These are phyloP conservation scores for Odontophorus gujanensis DNA, from an alignment of 2,113 vertebrate species.

Conservation along the genomic window DNA sequence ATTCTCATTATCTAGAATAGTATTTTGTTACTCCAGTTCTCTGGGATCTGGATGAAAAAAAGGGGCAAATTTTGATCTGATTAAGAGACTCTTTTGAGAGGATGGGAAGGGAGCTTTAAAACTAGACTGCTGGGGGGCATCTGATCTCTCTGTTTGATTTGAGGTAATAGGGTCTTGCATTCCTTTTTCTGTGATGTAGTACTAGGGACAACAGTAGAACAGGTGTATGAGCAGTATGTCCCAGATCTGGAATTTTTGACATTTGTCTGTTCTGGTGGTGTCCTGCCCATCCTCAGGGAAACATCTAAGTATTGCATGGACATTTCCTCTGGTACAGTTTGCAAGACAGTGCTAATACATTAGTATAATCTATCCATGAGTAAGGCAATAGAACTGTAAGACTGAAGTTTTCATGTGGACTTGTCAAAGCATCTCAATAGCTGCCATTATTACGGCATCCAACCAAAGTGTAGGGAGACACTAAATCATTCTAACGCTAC, in stretches of 20 bases:
- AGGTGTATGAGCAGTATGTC: not conserved
- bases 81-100: not conserved
- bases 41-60: not conserved
- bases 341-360: not conserved
- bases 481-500: not conserved
- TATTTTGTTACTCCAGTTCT: not conserved
- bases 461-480: fast-evolving
- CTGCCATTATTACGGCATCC: not conserved
- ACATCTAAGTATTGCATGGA: not conserved
- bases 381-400: not conserved
- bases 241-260: not conserved
- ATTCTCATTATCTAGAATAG: not conserved
- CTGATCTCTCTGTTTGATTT: not conserved
- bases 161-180: not conserved
- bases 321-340: not conserved
- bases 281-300: not conserved
- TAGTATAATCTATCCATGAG: not conserved
- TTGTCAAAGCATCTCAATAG: not conserved
- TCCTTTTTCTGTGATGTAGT: not conserved
- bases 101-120: not conserved
- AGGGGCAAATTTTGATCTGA: not conserved
- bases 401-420: not conserved
- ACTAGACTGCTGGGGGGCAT: not conserved
- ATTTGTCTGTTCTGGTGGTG: not conserved
- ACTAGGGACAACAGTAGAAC: not conserved